Conservation (phyloP, 2,797 vertebrate species). For the Sparus aurata region DNA sequence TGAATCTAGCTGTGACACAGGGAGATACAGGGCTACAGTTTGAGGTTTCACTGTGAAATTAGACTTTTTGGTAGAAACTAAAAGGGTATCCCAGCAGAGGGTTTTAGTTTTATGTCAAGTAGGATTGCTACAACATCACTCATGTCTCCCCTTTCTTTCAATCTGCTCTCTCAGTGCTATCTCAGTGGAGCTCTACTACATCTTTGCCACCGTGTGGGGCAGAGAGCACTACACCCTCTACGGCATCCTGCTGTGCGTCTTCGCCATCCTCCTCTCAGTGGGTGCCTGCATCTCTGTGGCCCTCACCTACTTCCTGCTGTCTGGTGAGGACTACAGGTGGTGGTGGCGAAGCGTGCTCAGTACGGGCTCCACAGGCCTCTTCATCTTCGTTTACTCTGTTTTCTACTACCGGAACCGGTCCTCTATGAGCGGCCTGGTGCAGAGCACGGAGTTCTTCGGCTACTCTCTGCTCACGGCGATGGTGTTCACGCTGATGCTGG, state of each 20-base stretch:
- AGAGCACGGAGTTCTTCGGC: constrained; percentile 95
- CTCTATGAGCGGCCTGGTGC: constrained; percentile 93
- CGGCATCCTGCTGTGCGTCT: constrained; percentile 94
- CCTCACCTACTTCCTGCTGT: constrained; percentile 95
- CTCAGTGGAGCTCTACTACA: constrained; percentile 96
- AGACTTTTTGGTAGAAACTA: background rate
- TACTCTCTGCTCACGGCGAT: constrained; percentile 94
- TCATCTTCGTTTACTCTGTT: constrained; percentile 95
- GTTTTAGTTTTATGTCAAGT: background rate
- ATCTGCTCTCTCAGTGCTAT: constrained; percentile 87
- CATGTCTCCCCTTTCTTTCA: constrained; percentile 65
- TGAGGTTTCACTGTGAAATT: background rate
- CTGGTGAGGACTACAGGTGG: constrained; percentile 95
- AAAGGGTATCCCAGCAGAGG: background rate
- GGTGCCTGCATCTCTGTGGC: constrained; percentile 96
- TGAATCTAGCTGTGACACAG: background rate
- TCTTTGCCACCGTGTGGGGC: constrained; percentile 96
- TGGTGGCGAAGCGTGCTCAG: constrained; percentile 95
- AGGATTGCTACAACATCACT: background rate
- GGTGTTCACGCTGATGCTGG: constrained; percentile 95
- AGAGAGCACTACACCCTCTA: constrained; percentile 95
- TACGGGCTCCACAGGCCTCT: constrained; percentile 93
- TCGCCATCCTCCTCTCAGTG: constrained; percentile 93
- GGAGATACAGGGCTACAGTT: background rate
- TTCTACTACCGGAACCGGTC: constrained; percentile 95